Evolutionary conservation across 2,888 invertebrate genomes (phyloP), one percentile per base, ranked within the genome.

Genomic region (Antheraea yamamai): DNA sequence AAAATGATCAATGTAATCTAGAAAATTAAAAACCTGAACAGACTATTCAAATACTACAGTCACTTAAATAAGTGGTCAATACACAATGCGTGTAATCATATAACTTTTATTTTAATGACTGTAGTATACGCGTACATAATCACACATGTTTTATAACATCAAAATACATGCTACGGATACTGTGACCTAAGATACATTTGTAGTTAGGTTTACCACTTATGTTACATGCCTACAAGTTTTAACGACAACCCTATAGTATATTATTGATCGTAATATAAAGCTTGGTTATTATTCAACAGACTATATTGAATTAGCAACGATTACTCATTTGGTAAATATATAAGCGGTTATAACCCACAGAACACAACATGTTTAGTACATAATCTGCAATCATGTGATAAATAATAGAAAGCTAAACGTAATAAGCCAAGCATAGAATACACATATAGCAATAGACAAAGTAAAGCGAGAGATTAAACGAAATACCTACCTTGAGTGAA

Each of bases 401-500:
- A 55, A 64, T 61, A 74, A 39, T 58, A 75, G 55, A 61, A 72
- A 78, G 78, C 76, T 80, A 77, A 76, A 77, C 77, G 61, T 58
- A 81, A 75, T 78, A 81, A 81, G 81, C 82, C 73, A 79, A 79
- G 79, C 80, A 72, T 77, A 77, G 20, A 79, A 78, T 74, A 79
- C 74, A 78, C 77, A 84, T 72, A 82, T 76, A 89, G 88, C 89
- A 81, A 84, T 76, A 86, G 84, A 86, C 79, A 81, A 81, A 80
- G 83, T 81, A 82, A 88, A 88, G 89, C 86, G 82, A 76, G 78
- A 84, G 81, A 82, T 81, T 87, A 83, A 80, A 81, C 81, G 80
- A 83, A 75, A 85, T 86, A 93, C 93, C 93, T 94, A 94, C 94
- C 94, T 94, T 92, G 76, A 75, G 79, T 79, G 89, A 81, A 89